Conservation (phyloP, 2,888 invertebrate genomes). For the Fragum fragum region DNA sequence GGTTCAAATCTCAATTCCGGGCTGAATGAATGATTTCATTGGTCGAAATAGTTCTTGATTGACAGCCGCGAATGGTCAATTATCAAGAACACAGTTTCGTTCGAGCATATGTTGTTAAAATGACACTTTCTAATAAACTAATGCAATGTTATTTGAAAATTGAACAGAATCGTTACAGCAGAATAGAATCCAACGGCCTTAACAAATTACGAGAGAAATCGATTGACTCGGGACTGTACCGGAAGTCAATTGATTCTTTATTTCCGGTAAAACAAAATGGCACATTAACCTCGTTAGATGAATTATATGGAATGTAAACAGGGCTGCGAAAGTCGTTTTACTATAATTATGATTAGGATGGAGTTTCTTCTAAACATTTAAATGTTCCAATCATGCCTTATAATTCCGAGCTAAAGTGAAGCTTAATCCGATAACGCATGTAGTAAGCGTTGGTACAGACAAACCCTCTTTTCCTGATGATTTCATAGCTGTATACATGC, state of each 20-base stretch:
- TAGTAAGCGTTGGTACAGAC: too few species aligned
- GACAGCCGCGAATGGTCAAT: too few species aligned
- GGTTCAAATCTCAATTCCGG: too few species aligned
- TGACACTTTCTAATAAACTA: neutral
- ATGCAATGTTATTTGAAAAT: slow-evolving; percentile 16
- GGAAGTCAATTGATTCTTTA: slow-evolving; percentile 28
- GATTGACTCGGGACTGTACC: slow-evolving; percentile 8
- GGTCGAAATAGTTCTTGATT: too few species aligned
- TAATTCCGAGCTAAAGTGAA: too few species aligned
- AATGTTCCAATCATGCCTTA: too few species aligned
- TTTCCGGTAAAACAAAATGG: slow-evolving; percentile 22
- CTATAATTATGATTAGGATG: too few species aligned
- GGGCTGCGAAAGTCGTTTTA: neutral
- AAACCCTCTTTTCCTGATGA: too few species aligned
- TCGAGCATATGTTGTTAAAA: neutral
- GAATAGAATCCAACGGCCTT: neutral
- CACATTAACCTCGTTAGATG: slow-evolving; percentile 7
- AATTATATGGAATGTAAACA: slow-evolving; percentile 8
- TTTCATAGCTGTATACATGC: too few species aligned
- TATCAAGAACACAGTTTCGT: neutral
- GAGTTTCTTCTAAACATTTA: too few species aligned
- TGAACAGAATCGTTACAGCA: slow-evolving; percentile 19
- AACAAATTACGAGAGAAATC: slow-evolving; percentile 15
- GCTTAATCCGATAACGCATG: too few species aligned
- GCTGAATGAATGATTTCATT: too few species aligned